phyloP scores from a whole-genome alignment of 2,888 invertebrate species.

The Biston betularia region DNA sequence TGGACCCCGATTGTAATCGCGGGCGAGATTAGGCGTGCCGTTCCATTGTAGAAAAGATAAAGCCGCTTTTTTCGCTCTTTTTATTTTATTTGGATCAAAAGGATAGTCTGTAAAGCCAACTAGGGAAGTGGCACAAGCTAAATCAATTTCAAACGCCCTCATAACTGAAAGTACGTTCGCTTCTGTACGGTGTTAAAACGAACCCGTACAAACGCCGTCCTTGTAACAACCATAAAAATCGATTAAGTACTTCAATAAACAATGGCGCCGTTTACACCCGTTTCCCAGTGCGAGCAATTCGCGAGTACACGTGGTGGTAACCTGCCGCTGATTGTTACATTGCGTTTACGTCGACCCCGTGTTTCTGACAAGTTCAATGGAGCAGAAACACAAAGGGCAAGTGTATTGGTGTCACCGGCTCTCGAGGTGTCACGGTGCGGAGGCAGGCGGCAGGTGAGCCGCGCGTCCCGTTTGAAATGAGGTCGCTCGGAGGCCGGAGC shows the following conservation, averaged over 20 bases:
- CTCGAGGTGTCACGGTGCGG: conserved; percentile 37
- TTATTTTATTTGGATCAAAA: conserved; percentile 39
- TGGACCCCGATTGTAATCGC: conserved; percentile 46
- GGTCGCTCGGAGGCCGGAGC: conserved; percentile 67
- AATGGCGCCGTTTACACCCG: conserved; percentile 37
- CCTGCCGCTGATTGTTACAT: conserved; percentile 34
- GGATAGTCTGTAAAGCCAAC: conserved; percentile 35
- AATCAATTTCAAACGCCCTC: conserved; percentile 20
- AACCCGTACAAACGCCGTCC: conserved; percentile 21
- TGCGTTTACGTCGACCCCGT: conserved; percentile 35
- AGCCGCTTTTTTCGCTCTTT: conserved; percentile 42
- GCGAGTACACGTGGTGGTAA: conserved; percentile 28
- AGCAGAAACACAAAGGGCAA: conserved; percentile 48
- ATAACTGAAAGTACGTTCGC: conserved; percentile 16
- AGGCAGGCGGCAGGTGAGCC: conserved; percentile 58
- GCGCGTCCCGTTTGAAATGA: conserved; percentile 57
- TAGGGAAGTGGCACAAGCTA: conserved; percentile 25
- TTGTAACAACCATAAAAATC: conserved; percentile 25
- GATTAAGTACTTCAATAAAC: conserved; percentile 22
- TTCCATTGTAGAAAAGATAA: conserved; percentile 51
- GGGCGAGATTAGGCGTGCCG: conserved; percentile 46
- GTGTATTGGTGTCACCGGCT: conserved; percentile 44
- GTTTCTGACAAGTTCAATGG: conserved; percentile 46
- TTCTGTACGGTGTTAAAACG: conserved; percentile 21
- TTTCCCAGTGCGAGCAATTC: conserved; percentile 38